phyloP scores from a whole-genome alignment of 2,888 invertebrate genomes.

The Alentia gelatinosa region DNA sequence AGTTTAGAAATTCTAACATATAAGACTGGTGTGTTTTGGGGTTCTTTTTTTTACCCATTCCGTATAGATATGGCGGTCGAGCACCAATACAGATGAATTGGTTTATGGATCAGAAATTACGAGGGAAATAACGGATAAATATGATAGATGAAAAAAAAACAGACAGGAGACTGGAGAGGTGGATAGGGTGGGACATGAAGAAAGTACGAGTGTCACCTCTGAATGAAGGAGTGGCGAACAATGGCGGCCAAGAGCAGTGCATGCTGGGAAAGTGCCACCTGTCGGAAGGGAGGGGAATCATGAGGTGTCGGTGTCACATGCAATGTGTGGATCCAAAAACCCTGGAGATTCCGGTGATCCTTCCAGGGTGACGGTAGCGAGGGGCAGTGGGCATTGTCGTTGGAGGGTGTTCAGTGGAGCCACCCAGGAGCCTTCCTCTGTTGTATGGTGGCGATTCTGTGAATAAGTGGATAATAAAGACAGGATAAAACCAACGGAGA shows the following conservation, averaged over 20 bases:
- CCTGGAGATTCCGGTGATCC: background rate
- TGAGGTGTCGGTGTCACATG: slow-evolving; percentile 47
- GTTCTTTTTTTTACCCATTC: too few relatives aligned
- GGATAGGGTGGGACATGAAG: background rate
- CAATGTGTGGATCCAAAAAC: slow-evolving; percentile 46
- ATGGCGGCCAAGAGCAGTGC: background rate
- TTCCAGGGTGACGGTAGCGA: background rate
- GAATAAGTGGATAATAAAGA: slow-evolving; percentile 10
- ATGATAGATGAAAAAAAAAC: background rate
- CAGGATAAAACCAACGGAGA: background rate
- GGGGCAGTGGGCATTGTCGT: slow-evolving; percentile 10
- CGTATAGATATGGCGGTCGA: too few relatives aligned
- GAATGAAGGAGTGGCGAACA: background rate
- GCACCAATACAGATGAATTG: background rate
- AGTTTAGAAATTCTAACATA: too few relatives aligned
- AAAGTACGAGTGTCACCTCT: slow-evolving; percentile 22
- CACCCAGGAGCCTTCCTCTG: background rate
- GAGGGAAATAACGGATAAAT: background rate
- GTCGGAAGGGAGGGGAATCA: background rate
- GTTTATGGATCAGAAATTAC: background rate
- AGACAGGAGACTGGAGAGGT: background rate
- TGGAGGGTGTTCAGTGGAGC: background rate
- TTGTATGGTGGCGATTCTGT: background rate
- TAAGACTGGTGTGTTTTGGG: too few relatives aligned
- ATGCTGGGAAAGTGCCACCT: slow-evolving; percentile 39